phyloP scores from a whole-genome alignment of 2,113 vertebrate genomes.

The Ranitomeya variabilis region DNA sequence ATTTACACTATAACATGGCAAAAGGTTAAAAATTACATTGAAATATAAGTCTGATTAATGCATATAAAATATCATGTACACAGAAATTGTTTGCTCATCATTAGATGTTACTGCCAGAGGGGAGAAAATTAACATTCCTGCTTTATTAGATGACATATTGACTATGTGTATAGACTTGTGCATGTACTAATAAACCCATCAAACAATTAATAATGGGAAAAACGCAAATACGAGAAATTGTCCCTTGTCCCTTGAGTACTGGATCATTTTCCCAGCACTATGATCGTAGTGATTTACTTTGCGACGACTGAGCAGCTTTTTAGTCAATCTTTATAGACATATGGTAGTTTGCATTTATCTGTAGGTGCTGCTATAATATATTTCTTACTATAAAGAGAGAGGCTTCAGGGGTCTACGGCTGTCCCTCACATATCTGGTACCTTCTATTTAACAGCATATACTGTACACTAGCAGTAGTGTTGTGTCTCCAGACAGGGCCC shows the following conservation, averaged over 20 bases:
- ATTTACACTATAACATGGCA: background rate
- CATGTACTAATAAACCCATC: background rate
- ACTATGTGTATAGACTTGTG: background rate
- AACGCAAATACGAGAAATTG: background rate
- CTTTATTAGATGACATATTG: slow-evolving; percentile 6
- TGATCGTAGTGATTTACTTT: background rate
- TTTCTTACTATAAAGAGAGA: background rate
- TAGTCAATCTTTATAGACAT: background rate
- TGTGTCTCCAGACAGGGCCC: background rate
- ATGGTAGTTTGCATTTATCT: background rate
- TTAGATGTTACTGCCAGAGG: slow-evolving; percentile 6
- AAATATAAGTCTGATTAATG: background rate
- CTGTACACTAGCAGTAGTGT: background rate
- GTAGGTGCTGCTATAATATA: background rate
- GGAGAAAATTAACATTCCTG: background rate
- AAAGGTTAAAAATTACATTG: background rate
- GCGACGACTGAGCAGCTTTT: background rate
- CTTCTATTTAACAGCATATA: background rate
- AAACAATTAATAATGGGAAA: background rate
- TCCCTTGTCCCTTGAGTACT: background rate
- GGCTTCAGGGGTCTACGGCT: no score
- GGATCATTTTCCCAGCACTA: background rate
- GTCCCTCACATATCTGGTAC: no score
- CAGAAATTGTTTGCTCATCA: background rate
- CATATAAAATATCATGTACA: background rate